A percentile compares a stretch with the other conserved stretches of the same genome.
Evolutionary conservation across 2,888 invertebrate genomes (phyloP).

Genomic region (Machimus atricapillus): DNA sequence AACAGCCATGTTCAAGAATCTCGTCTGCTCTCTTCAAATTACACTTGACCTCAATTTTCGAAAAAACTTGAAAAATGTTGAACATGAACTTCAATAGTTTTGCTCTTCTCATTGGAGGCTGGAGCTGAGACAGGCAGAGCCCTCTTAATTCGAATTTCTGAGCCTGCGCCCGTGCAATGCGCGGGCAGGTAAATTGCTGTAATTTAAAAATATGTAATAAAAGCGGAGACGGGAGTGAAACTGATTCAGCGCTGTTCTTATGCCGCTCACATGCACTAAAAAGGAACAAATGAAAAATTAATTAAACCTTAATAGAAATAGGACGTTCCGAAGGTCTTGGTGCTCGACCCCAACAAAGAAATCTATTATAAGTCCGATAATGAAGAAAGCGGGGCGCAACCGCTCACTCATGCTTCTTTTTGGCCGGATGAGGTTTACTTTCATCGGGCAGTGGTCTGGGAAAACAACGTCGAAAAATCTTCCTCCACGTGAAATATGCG

Average conservation of each 20-base stretch:
- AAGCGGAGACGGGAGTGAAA: background rate
- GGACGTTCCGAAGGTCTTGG: constrained; percentile 13
- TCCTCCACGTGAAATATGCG: constrained; percentile 40
- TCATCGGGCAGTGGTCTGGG: background rate
- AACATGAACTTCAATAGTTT: background rate
- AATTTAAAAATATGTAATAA: constrained; percentile 19
- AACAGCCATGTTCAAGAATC: background rate
- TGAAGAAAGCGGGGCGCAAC: background rate
- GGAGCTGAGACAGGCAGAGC: background rate
- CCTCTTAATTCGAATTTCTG: background rate
- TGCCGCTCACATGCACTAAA: background rate
- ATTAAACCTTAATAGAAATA: constrained; percentile 45
- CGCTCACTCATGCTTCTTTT: background rate
- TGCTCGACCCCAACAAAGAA: constrained; percentile 11
- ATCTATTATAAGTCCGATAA: constrained; percentile 25
- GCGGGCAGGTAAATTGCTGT: background rate
- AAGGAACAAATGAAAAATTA: constrained; percentile 40
- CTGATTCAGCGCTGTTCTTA: background rate
- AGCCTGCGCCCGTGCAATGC: background rate
- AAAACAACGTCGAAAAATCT: background rate
- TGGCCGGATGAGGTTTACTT: background rate
- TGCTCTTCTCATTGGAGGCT: background rate
- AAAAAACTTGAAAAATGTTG: background rate
- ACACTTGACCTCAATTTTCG: background rate
- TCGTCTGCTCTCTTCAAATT: background rate